A percentile compares a stretch with the other conserved stretches of the same genome.
Conservation (phyloP, 2,888 invertebrate species). For the Margaritifera margaritifera region DNA sequence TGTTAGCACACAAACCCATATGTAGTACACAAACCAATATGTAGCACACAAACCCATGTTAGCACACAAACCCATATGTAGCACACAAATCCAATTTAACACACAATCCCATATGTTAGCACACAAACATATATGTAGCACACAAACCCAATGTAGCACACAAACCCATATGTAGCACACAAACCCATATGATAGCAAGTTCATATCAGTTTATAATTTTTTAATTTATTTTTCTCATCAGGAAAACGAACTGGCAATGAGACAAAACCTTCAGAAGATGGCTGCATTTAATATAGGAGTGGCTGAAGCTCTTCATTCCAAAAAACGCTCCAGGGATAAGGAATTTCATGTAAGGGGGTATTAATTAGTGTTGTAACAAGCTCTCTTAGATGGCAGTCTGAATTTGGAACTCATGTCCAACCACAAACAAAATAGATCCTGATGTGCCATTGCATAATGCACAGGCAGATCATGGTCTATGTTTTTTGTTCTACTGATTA, state of each 20-base stretch:
- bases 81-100: too few species aligned
- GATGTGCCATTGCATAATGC: too few species aligned
- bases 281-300: conserved; percentile 72
- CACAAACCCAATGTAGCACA: neutral
- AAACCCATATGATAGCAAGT: neutral
- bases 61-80: too few species aligned
- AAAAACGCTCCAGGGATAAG: conserved; percentile 59
- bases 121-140: neutral
- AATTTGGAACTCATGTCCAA: too few species aligned
- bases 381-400: too few species aligned
- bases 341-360: conserved; percentile 61
- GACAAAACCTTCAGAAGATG: conserved; percentile 69
- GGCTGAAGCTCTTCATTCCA: conserved; percentile 66
- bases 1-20: too few species aligned
- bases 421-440: too few species aligned
- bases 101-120: too few species aligned
- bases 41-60: too few species aligned
- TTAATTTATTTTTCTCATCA: conserved; percentile 32
- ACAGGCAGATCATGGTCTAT: too few species aligned
- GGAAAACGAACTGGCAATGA: conserved; percentile 63
- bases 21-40: neutral
- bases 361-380: neutral
- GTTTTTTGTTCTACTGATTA: too few species aligned
- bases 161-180: neutral
- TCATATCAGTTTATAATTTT: neutral